A percentile compares a stretch with the other conserved stretches of the same genome.
Conservation (phyloP, 2,113 vertebrate species). For the Sinosuthora webbiana region DNA sequence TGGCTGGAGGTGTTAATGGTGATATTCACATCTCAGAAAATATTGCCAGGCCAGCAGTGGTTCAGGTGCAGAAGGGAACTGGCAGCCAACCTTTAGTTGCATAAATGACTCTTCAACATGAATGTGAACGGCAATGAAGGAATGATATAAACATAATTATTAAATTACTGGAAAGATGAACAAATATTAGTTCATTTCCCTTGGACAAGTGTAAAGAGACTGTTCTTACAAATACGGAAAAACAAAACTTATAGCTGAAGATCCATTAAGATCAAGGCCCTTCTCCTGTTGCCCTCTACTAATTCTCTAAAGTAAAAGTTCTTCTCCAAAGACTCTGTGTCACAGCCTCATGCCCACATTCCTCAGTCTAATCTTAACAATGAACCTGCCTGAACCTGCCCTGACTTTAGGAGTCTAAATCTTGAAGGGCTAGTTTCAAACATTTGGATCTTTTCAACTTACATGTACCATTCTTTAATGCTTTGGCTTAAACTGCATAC, state of each 20-base stretch:
- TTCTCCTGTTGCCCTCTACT: not conserved
- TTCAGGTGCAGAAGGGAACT: not conserved
- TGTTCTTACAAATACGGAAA: not conserved
- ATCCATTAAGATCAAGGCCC: not conserved
- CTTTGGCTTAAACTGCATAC: not conserved
- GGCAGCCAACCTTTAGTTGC: not conserved
- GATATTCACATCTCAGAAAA: not conserved
- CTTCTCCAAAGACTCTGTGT: not conserved
- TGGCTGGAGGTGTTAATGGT: not conserved
- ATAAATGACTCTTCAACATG: not conserved
- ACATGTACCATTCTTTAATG: not conserved
- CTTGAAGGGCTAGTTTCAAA: not conserved
- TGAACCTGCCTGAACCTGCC: not conserved
- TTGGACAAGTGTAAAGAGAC: not conserved
- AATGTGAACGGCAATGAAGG: not conserved
- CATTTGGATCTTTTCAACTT: not conserved
- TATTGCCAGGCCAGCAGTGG: not conserved
- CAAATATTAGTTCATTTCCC: not conserved
- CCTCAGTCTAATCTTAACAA: not conserved
- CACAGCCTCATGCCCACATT: not conserved
- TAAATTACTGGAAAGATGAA: not conserved
- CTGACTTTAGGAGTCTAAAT: not conserved
- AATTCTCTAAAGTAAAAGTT: not conserved
- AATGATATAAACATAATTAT: not conserved
- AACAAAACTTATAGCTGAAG: not conserved